Evolutionary conservation across 1,140 invertebrate genomes (phyloP), one percentile per base, ranked within the genome.

Genomic region (Vanessa tameamea): DNA sequence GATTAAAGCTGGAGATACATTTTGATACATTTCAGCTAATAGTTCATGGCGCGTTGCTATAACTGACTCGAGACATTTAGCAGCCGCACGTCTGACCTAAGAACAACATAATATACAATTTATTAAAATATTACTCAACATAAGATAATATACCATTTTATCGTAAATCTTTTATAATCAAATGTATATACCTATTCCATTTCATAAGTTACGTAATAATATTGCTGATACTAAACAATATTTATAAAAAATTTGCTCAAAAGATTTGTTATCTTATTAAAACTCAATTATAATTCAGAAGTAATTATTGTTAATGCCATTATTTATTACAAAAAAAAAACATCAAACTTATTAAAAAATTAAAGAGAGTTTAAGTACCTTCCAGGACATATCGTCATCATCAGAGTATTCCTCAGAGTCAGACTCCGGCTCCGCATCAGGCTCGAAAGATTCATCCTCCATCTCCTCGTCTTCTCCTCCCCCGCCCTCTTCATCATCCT

Each of bases 371-470:
- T 0, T 31, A 31, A 31, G 26, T 61, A 92, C 96, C 94, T 99
- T 99, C 99, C 99, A 99, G 72, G 98, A 99, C 97, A 99, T 98
- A 89, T 99, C 99, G 90, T 99, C 99, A 93, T 99, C 98, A 91
- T 99, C 98, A 50, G 98, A 99, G 87, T 99, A 99, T 82, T 98
- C 97, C 82, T 98, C 97, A 78, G 98, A 98, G 57, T 96, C 96
- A 16, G 88, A 90, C 16, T 92, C 91, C 7, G 88, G 86, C 3
- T 92, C 90, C 13, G 82, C 85, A 55, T 96, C 96, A 55, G 95
- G 96, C 72, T 97, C 96, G 15, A 97, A 95, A 48, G 95, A 95
- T 74, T 96, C 95, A 74, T 95, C 95, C 76, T 95, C 95, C 74
- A 94, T 95, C 70, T 95, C 95, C 94, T 94, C 96, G 76, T 93